Conservation (phyloP, 2,888 invertebrate genomes). For the Lithophane leautieri region DNA sequence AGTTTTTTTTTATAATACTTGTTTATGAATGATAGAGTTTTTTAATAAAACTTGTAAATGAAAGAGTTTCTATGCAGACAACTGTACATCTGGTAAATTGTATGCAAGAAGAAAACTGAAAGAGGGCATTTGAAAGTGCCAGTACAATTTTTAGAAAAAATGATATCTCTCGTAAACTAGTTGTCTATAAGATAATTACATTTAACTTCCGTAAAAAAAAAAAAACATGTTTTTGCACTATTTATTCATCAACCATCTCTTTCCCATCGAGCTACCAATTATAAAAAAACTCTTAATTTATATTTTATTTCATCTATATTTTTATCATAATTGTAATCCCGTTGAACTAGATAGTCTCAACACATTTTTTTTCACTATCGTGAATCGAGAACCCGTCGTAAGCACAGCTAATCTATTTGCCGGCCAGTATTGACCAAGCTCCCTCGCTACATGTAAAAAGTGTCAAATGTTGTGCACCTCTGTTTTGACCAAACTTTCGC, state of each 20-base stretch:
- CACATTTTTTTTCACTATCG: background rate
- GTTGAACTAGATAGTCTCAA: background rate
- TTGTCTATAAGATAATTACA: background rate
- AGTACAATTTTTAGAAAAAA: too few relatives aligned
- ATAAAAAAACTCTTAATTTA: background rate
- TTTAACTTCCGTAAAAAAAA: background rate
- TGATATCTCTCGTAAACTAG: too few relatives aligned
- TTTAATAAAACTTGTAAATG: too few relatives aligned
- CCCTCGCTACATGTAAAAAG: conserved; percentile 77
- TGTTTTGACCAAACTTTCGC: conserved; percentile 75
- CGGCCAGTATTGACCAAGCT: conserved; percentile 75
- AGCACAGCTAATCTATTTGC: conserved; percentile 77
- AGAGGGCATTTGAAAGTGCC: too few relatives aligned
- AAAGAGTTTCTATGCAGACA: too few relatives aligned
- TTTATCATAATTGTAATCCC: too few relatives aligned
- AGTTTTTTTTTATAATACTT: too few relatives aligned
- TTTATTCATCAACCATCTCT: background rate
- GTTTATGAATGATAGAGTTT: background rate
- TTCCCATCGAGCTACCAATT: background rate
- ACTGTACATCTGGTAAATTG: background rate
- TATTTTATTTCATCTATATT: too few relatives aligned
- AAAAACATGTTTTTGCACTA: background rate
- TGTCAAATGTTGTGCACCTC: conserved; percentile 76
- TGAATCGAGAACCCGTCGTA: conserved; percentile 68
- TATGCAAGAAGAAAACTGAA: background rate